A percentile compares a stretch with the other conserved stretches of the same genome.
Conservation (phyloP, 2,888 invertebrate genomes). For the Camptogramma bilineatum region DNA sequence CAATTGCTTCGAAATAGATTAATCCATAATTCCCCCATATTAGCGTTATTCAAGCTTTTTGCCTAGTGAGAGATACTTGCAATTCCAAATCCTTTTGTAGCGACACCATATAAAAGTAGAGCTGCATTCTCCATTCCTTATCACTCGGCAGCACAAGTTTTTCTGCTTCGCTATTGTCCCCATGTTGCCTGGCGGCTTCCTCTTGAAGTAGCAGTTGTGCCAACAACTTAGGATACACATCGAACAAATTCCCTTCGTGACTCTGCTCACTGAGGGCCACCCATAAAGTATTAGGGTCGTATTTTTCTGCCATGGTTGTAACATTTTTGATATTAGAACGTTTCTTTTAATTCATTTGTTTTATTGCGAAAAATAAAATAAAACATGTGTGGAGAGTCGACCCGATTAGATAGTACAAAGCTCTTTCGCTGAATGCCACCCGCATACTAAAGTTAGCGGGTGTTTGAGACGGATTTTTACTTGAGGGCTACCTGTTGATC, state of each 20-base stretch:
- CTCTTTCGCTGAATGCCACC: constrained; percentile 56
- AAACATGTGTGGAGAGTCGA: background rate
- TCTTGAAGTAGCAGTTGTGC: constrained; percentile 85
- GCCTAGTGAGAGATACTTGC: constrained; percentile 49
- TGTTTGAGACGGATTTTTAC: constrained; percentile 23
- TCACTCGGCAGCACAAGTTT: constrained; percentile 89
- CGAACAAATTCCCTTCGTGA: constrained; percentile 86
- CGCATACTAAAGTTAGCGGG: constrained; percentile 58
- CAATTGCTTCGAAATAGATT: too few relatives aligned
- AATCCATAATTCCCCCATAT: too few relatives aligned
- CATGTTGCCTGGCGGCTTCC: constrained; percentile 72
- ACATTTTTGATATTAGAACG: constrained; percentile 47
- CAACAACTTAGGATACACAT: constrained; percentile 88
- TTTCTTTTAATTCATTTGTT: constrained; percentile 27
- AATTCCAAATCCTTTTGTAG: constrained; percentile 83
- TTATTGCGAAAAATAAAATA: background rate
- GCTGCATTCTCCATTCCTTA: constrained; percentile 87
- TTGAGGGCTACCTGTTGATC: constrained; percentile 42
- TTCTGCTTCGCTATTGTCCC: constrained; percentile 79
- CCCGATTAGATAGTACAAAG: constrained; percentile 36
- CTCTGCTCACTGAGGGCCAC: constrained; percentile 84
- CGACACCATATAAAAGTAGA: constrained; percentile 88
- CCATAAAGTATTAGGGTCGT: constrained; percentile 79
- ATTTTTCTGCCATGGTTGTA: constrained; percentile 63
- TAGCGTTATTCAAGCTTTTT: too few relatives aligned